phyloP scores from a whole-genome alignment of 2,113 vertebrate species.

The Condylura cristata region DNA sequence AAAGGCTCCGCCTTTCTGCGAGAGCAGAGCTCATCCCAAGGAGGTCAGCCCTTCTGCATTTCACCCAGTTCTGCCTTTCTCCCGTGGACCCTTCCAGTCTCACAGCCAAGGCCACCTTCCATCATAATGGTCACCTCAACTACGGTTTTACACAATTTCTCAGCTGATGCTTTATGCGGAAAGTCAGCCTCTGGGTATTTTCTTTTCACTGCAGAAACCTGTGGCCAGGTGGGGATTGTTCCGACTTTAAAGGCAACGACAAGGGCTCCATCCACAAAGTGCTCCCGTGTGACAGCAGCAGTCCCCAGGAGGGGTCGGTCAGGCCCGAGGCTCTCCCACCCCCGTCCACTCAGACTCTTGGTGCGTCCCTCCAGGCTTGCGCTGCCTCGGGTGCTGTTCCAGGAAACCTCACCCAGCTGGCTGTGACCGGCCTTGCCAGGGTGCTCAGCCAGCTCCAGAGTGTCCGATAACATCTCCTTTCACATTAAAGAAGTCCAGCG shows the following conservation, averaged over 20 bases:
- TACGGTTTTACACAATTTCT: accelerated
- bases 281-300: not conserved
- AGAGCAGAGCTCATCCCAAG: not conserved
- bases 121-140: accelerated
- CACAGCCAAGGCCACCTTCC: not conserved
- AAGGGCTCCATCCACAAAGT: not conserved
- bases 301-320: accelerated
- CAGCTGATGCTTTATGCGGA: not conserved
- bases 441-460: not conserved
- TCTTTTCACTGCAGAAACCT: not conserved
- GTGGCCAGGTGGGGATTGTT: not conserved
- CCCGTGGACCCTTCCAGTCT: accelerated
- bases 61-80: not conserved
- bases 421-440: accelerated
- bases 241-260: not conserved
- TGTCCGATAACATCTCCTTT: not conserved
- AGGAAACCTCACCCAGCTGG: not conserved
- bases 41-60: accelerated
- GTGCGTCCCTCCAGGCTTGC: no score
- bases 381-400: no score
- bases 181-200: not conserved
- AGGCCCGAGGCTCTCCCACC: no score
- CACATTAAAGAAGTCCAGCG: not conserved
- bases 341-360: not conserved
- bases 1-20: not conserved